Conservation (phyloP, 2,888 invertebrate genomes). For the Stegana nigrithorax region DNA sequence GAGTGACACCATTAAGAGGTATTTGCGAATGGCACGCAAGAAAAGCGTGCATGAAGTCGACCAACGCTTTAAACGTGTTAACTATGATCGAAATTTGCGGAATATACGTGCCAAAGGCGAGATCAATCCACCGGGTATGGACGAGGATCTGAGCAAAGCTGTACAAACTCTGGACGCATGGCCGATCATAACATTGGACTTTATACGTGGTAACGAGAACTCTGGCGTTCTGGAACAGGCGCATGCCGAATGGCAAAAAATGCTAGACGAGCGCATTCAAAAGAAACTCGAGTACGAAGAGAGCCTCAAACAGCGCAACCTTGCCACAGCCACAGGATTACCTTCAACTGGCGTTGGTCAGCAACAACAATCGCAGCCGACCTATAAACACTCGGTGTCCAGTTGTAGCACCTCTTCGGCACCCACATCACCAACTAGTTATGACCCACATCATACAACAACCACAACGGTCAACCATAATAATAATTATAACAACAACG, state of each 20-base stretch:
- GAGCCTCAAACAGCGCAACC: slow-evolving; percentile 7
- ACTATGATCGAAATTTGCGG: slow-evolving; percentile 85
- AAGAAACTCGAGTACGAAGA: slow-evolving; percentile 54
- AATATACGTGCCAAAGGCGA: slow-evolving; percentile 85
- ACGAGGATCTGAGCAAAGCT: slow-evolving; percentile 81
- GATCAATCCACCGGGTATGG: slow-evolving; percentile 81
- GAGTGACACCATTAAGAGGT: slow-evolving; percentile 87
- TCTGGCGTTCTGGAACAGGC: slow-evolving; percentile 47
- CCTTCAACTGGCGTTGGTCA: not conserved
- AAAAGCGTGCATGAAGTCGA: slow-evolving; percentile 80
- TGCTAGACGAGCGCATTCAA: slow-evolving; percentile 51
- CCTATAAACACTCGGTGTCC: slow-evolving; percentile 25
- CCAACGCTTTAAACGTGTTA: slow-evolving; percentile 86
- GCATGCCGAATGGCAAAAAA: slow-evolving; percentile 56
- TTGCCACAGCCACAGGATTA: not conserved
- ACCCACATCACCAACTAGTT: slow-evolving; percentile 52
- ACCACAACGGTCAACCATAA: not conserved
- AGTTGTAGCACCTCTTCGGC: slow-evolving; percentile 46
- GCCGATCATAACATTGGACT: slow-evolving; percentile 73
- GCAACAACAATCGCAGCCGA: not conserved
- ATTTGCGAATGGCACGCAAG: slow-evolving; percentile 87
- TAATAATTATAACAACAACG: not conserved
- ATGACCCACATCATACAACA: not conserved
- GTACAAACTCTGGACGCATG: slow-evolving; percentile 83
- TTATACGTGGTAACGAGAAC: slow-evolving; percentile 67